Evolutionary conservation across 1,140 invertebrate species (phyloP), one percentile per base, ranked within the genome.

Genomic region (Amyelois transitella): DNA sequence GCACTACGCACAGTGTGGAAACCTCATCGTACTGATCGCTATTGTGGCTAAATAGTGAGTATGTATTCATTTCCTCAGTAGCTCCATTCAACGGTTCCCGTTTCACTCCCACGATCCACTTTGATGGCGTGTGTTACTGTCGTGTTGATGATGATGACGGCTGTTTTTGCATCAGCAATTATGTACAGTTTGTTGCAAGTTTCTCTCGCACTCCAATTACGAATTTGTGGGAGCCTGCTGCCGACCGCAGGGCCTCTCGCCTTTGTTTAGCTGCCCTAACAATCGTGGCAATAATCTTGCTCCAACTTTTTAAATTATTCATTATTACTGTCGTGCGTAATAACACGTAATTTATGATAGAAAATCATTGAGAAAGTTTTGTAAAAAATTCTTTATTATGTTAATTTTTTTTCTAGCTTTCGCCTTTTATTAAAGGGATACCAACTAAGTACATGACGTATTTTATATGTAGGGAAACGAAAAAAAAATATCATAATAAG

Each of bases 91-190:
- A 74, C 73, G 73, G 64, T 64, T 85, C 80, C 83, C 83, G 81
- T 86, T 86, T 86, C 80, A 75, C 80, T 87, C 84, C 84, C 82
- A 87, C 84, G 84, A 78, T 80, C 81, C 68, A 86, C 66, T 84
- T 87, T 56, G 66, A 55, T 72, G 77, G 72, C 74, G 75, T 81
- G 70, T 80, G 67, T 69, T 81, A 80, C 73, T 77, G 76, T 68
- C 79, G 69, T 64, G 70, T 68, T 74, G 69, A 72, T 77, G 77
- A 79, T 78, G 80, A 68, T 69, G 66, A 72, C 64, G 62, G 64
- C 63, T 72, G 72, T 85, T 85, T 87, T 84, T 82, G 77, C 81
- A 82, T 82, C 68, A 77, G 64, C 74, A 79, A 84, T 87, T 85
- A 85, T 77, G 66, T 77, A 74, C 75, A 73, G 75, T 80, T 77